Evolutionary conservation across 2,888 invertebrate species (phyloP), one percentile per base, ranked within the genome.

Genomic region (Oxystoma pomonae): DNA sequence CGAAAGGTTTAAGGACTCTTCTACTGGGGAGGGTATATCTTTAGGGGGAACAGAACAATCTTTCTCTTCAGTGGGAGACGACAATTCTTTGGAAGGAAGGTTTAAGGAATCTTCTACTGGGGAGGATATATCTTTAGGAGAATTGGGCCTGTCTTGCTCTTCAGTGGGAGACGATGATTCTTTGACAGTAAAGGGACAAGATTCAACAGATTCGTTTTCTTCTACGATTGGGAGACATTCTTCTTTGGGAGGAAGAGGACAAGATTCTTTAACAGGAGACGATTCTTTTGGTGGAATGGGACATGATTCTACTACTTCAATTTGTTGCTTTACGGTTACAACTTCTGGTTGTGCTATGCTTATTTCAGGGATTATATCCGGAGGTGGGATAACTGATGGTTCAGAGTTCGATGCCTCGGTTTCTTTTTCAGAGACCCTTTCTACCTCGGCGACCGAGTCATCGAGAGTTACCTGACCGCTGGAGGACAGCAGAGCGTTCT

Each of bases 401-500:
- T 18, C 20, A 20, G 16, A 16, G 1, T 19, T 16, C 50, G 21
- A 1, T 60, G n/a, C 20, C 22, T 60, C 56, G n/a, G 53, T 51
- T 35, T 20, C 59, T 12, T 35, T 35, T 3, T 3, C 5, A 7
- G 35, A 35, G 12, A 35, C 35, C 16, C 20, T 60, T 56, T 56
- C 57, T 3, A 59, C 56, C 21, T 57, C 62, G 60, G 58, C 65
- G 20, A 60, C 58, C 49, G 61, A 51, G 18, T 50, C 58, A 18
- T 65, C 65, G 18, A 58, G 62, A 21, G 67, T 65, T 16, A 67
- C 59, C 21, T 65, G 65, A 16, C 67, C 67, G n/a, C 64, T 60
- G 1, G 65, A 63, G 12, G 35, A 35, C 35, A 35, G 12, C 3
- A 67, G 61, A 12, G 67, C 63, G 65, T 72, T 71, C 58, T 78